phyloP scores from a whole-genome alignment of 2,888 invertebrate genomes.

The Pseudococcus viburni region DNA sequence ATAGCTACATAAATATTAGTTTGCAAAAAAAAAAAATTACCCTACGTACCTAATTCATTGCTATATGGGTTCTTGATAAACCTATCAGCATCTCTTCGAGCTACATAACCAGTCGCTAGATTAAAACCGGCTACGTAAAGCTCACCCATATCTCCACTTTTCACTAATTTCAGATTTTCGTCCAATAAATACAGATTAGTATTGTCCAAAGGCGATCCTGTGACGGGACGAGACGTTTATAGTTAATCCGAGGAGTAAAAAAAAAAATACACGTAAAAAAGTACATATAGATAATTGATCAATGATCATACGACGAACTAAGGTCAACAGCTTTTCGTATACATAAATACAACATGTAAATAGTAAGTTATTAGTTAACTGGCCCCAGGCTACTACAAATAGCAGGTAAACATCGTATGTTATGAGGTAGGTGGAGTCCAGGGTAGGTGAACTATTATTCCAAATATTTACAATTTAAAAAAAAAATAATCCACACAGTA shows the following conservation, averaged over 20 bases:
- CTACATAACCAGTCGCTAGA: slow-evolving; percentile 86
- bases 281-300: neutral
- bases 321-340: slow-evolving; percentile 53
- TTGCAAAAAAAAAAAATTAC: neutral
- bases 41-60: slow-evolving; percentile 41
- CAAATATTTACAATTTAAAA: neutral
- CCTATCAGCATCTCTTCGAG: slow-evolving; percentile 80
- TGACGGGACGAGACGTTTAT: neutral
- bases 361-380: neutral
- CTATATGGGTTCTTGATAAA: slow-evolving; percentile 84
- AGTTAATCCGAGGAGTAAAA: neutral
- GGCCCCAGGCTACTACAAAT: neutral
- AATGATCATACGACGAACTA: neutral
- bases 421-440: too few relatives aligned
- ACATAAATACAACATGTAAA: neutral
- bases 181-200: slow-evolving; percentile 86
- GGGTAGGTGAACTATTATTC: neutral
- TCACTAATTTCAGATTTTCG: slow-evolving; percentile 80
- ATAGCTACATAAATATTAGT: neutral
- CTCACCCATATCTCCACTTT: slow-evolving; percentile 84
- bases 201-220: slow-evolving; percentile 83
- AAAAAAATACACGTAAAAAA: neutral
- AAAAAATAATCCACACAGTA: too few relatives aligned
- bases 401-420: neutral
- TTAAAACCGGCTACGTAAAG: slow-evolving; percentile 86